phyloP scores from a whole-genome alignment of 1,140 invertebrate genomes.

The Pseudachorutes palmiensis region DNA sequence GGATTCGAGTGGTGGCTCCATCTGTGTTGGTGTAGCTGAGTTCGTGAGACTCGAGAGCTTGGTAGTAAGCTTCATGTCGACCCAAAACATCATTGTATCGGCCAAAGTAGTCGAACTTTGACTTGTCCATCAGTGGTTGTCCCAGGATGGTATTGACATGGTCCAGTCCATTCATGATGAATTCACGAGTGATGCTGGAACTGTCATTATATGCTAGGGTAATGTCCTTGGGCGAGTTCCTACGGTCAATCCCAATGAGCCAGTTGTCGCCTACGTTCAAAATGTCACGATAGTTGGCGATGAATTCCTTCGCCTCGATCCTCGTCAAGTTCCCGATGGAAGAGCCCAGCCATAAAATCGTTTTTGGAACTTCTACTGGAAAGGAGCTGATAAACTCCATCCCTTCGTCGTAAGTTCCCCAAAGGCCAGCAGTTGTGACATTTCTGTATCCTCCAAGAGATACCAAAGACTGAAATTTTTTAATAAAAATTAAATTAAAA shows the following conservation, averaged over 20 bases:
- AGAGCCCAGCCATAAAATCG: background rate
- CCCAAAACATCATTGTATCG: background rate
- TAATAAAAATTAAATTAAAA: no score
- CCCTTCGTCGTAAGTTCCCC: constrained; percentile 8
- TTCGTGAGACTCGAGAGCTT: background rate
- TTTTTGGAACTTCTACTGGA: background rate
- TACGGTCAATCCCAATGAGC: constrained; percentile 4
- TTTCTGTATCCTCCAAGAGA: background rate
- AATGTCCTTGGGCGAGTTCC: background rate
- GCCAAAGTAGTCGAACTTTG: background rate
- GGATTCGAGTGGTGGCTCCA: background rate
- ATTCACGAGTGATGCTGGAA: background rate
- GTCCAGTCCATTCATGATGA: background rate
- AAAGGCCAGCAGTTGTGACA: background rate
- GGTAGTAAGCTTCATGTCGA: background rate
- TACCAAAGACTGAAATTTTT: no score
- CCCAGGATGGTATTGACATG: background rate
- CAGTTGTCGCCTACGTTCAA: background rate
- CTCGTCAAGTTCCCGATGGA: constrained; percentile 3
- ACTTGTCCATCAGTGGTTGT: background rate
- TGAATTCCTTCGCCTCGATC: background rate
- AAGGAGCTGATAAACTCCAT: background rate
- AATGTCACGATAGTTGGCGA: background rate
- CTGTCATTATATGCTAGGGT: background rate
- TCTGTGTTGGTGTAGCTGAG: background rate